Conservation (phyloP, 2,888 invertebrate genomes). For the Pristionchus japonicus region DNA sequence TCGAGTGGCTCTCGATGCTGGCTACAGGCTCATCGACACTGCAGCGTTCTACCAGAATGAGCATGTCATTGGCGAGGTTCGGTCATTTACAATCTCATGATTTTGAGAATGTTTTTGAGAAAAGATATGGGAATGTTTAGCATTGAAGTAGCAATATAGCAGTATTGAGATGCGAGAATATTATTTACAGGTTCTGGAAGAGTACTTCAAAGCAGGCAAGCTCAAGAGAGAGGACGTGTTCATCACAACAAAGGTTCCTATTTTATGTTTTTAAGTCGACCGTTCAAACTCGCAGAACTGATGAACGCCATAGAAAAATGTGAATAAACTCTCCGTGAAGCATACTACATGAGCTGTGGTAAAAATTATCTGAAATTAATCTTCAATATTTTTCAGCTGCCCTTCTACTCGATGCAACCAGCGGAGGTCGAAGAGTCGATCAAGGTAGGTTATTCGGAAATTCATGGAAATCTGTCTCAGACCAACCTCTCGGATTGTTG, state of each 20-base stretch:
- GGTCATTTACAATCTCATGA: too few relatives aligned
- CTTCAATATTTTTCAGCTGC: conserved; percentile 50
- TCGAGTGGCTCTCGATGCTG: conserved; percentile 69
- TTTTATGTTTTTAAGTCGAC: too few relatives aligned
- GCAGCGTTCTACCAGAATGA: conserved; percentile 86
- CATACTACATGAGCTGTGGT: neutral
- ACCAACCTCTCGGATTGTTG: too few relatives aligned
- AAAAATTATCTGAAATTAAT: too few relatives aligned
- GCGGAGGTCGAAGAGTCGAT: conserved; percentile 52
- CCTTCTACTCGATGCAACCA: conserved; percentile 62
- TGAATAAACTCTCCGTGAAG: neutral
- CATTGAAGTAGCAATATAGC: neutral
- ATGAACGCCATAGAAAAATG: too few relatives aligned
- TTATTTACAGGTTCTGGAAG: conserved; percentile 62
- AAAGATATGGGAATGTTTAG: too few relatives aligned
- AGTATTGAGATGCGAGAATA: neutral
- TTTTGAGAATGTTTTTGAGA: too few relatives aligned
- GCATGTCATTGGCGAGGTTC: conserved; percentile 80
- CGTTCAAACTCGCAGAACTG: neutral
- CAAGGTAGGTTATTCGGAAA: neutral
- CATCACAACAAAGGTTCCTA: conserved; percentile 65
- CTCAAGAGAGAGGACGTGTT: conserved; percentile 73
- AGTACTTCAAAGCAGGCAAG: conserved; percentile 64
- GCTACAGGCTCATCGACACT: conserved; percentile 80
- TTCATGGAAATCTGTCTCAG: too few relatives aligned